Evolutionary conservation across 2,888 invertebrate species (phyloP).

Genomic region (Hermaeophaga mercurialis): DNA sequence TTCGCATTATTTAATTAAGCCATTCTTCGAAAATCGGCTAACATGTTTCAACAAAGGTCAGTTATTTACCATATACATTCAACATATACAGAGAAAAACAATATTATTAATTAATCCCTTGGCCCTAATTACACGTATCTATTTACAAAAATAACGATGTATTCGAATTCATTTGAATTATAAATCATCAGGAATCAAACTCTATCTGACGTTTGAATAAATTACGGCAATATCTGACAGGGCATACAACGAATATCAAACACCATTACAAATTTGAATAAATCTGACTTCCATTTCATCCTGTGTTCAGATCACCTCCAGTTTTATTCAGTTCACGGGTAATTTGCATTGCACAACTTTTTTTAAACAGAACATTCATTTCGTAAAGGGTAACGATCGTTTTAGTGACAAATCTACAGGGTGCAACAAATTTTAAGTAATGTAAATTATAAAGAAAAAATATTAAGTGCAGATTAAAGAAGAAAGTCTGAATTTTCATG

Average conservation of each 20-base stretch:
- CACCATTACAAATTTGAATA: slow-evolving; percentile 1
- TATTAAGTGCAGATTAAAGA: no score
- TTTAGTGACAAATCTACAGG: no score
- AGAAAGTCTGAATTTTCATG: no score
- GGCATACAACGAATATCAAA: background rate
- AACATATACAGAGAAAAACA: no score
- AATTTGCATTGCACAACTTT: background rate
- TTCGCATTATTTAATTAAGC: no score
- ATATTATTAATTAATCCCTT: background rate
- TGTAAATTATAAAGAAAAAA: no score
- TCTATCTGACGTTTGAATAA: background rate
- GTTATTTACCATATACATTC: no score
- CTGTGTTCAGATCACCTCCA: background rate
- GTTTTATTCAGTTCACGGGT: background rate
- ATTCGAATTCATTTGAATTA: background rate
- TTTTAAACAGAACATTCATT: no score
- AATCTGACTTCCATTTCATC: background rate
- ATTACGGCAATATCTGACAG: background rate
- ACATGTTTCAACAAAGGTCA: no score
- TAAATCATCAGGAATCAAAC: background rate
- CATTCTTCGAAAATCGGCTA: no score
- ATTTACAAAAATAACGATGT: background rate
- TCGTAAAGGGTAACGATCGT: no score
- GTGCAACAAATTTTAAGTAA: no score
- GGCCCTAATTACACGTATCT: background rate